These are phyloP conservation scores for Parambassis ranga DNA, from an alignment of 2,797 vertebrate genomes.

Conservation along the genomic window DNA sequence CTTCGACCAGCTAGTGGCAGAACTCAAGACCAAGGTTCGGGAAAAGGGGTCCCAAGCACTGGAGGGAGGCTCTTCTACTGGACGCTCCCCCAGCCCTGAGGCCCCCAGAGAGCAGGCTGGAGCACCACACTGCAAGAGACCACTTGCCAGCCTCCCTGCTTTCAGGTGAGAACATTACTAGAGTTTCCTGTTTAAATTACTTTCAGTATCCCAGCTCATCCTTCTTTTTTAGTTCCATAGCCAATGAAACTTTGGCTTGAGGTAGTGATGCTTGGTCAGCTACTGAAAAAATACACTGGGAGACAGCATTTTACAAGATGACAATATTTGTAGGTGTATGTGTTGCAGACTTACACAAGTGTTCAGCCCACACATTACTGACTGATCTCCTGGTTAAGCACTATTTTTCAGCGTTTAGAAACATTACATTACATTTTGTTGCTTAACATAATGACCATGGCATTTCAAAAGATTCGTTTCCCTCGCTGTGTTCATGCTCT, in stretches of 20 bases:
- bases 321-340: neutral
- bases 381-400: neutral
- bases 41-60: constrained; percentile 75
- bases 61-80: constrained; percentile 62
- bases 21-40: constrained; percentile 89
- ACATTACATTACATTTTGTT: too few species aligned
- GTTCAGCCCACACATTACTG: neutral
- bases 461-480: too few species aligned
- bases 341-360: neutral
- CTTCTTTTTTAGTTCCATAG: neutral
- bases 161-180: constrained; percentile 73
- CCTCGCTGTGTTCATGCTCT: too few species aligned
- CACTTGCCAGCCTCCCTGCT: constrained; percentile 80
- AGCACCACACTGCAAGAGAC: constrained; percentile 77
- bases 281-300: neutral
- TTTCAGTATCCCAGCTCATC: too few species aligned
- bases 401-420: too few species aligned
- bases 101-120: constrained; percentile 58
- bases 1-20: constrained; percentile 91
- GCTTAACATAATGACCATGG: neutral
- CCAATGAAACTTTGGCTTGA: neutral
- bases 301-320: neutral
- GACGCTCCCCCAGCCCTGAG: constrained; percentile 74
- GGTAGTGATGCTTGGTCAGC: neutral
- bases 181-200: too few species aligned